These are phyloP conservation scores for Leptinotarsa lineolata DNA, from an alignment of 1,140 invertebrate genomes.

Conservation along the genomic window DNA sequence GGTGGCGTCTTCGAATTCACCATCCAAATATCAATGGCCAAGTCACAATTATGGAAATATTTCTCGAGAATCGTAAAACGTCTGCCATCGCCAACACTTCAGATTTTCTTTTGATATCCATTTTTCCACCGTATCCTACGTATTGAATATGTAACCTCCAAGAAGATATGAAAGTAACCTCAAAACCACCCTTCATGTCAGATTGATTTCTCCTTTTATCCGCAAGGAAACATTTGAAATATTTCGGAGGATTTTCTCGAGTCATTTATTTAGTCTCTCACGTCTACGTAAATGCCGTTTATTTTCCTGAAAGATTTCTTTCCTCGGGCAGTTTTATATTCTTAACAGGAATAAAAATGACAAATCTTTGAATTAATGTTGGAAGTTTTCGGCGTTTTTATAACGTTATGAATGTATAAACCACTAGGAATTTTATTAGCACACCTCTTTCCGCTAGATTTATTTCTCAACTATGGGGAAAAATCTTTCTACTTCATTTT, in stretches of 20 bases:
- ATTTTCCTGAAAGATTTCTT: conserved; percentile 15
- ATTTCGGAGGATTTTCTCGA: conserved; percentile 5
- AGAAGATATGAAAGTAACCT: too few relatives aligned
- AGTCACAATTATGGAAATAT: too few relatives aligned
- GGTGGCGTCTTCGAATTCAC: too few relatives aligned
- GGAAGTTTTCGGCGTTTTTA: conserved; percentile 14
- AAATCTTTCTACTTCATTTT: background rate
- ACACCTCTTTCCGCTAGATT: conserved; percentile 5
- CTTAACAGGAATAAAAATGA: conserved; percentile 22
- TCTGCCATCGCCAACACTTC: too few relatives aligned
- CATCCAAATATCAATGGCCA: too few relatives aligned
- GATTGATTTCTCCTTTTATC: background rate
- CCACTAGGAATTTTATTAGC: conserved; percentile 16
- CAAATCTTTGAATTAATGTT: conserved; percentile 19
- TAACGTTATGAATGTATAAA: conserved; percentile 18
- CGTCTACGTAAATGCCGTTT: conserved; percentile 16
- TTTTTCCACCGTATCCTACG: too few relatives aligned
- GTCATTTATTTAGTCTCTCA: conserved; percentile 2
- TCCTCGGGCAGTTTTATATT: conserved; percentile 11
- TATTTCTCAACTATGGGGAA: background rate
- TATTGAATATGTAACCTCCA: too few relatives aligned
- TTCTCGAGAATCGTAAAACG: too few relatives aligned
- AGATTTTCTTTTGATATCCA: too few relatives aligned
- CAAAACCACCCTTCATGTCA: background rate
- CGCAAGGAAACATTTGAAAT: background rate